phyloP scores from a whole-genome alignment of 2,797 vertebrate species.

The Pseudopleuronectes americanus region DNA sequence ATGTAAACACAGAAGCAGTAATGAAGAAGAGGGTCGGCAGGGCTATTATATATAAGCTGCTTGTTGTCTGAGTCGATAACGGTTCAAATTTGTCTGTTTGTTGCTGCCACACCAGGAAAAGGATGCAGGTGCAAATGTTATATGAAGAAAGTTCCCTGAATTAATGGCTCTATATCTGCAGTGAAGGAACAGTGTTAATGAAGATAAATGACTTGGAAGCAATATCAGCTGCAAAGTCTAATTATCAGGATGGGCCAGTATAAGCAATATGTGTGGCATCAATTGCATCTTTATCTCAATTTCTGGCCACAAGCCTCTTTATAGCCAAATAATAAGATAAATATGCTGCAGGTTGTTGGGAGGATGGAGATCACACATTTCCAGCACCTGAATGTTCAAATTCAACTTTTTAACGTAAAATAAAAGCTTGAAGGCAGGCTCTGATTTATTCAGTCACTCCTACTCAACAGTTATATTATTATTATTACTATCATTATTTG shows the following conservation, averaged over 20 bases:
- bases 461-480: too few species aligned
- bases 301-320: background rate
- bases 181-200: background rate
- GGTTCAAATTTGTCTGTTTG: background rate
- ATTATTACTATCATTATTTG: too few species aligned
- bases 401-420: too few species aligned
- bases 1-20: too few species aligned
- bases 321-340: background rate
- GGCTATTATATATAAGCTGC: too few species aligned
- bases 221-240: background rate
- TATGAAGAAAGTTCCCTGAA: background rate
- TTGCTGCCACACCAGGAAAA: background rate
- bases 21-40: too few species aligned
- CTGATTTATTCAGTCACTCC: too few species aligned
- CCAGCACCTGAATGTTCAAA: background rate
- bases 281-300: background rate
- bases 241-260: background rate
- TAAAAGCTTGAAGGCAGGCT: too few species aligned
- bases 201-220: background rate
- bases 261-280: background rate
- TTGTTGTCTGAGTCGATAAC: too few species aligned
- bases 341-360: background rate
- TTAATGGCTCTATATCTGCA: background rate
- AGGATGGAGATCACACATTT: background rate
- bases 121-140: background rate